Conservation (phyloP, 2,113 vertebrate genomes). For the Elanus axillaris region DNA sequence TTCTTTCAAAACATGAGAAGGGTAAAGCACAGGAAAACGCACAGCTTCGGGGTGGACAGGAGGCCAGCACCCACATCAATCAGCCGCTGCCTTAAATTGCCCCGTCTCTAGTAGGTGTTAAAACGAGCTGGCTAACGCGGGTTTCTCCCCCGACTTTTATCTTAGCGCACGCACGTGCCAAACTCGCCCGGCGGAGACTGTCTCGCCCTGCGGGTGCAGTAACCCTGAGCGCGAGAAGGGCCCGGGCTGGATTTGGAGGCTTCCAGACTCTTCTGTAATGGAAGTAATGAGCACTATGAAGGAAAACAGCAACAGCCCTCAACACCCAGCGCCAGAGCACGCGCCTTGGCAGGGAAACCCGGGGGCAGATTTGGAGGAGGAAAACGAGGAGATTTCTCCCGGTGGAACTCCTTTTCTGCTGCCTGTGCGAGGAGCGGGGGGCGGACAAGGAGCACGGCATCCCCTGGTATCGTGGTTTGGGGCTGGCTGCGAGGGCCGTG, state of each 20-base stretch:
- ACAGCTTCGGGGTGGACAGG: background rate
- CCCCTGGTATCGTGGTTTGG: background rate
- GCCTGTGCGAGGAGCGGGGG: background rate
- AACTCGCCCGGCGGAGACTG: background rate
- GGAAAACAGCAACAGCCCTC: background rate
- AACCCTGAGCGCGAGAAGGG: background rate
- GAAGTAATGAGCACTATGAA: background rate
- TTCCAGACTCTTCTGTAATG: conserved; percentile 27
- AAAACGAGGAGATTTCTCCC: background rate
- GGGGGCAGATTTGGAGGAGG: background rate
- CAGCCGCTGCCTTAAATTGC: background rate
- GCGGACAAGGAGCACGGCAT: background rate
- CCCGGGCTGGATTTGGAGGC: background rate
- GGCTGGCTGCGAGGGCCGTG: background rate
- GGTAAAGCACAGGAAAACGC: background rate
- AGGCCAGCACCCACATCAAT: background rate
- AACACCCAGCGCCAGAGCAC: background rate
- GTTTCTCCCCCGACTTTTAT: background rate
- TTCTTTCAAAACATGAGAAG: background rate
- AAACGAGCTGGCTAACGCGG: background rate
- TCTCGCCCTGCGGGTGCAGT: background rate
- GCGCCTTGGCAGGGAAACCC: background rate
- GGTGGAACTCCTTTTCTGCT: background rate
- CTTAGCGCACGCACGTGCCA: background rate
- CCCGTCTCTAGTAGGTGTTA: background rate